A percentile compares a stretch with the other conserved stretches of the same genome.
phyloP scores from a whole-genome alignment of 2,797 vertebrate species.

The Gymnodraco acuticeps region DNA sequence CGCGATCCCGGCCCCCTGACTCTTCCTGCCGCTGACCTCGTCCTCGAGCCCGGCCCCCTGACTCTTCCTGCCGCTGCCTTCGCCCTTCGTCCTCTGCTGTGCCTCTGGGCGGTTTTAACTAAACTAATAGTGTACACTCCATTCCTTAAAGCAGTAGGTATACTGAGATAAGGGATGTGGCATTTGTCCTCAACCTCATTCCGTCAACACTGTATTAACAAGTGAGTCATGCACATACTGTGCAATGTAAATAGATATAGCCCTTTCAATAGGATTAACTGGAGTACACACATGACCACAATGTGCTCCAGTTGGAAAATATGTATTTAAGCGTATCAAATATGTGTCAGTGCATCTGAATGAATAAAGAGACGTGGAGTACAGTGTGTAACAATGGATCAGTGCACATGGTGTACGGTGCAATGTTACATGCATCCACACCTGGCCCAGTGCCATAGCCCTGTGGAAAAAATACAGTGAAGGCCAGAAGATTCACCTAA shows the following conservation, averaged over 20 bases:
- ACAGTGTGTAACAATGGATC: constrained; percentile 43
- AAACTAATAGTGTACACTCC: not conserved
- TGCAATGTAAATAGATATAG: constrained; percentile 1
- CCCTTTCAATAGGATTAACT: constrained; percentile 34
- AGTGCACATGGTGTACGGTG: constrained; percentile 19
- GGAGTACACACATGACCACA: constrained; percentile 17
- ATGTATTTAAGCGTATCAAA: constrained; percentile 31
- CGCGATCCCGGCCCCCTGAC: too few relatives aligned
- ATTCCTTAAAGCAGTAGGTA: not conserved
- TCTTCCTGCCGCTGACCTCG: too few relatives aligned
- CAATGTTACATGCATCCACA: constrained; percentile 25
- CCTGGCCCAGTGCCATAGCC: constrained; percentile 19
- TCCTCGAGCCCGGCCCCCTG: too few relatives aligned
- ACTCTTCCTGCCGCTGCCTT: too few relatives aligned
- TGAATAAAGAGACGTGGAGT: constrained; percentile 35
- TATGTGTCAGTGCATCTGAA: constrained; percentile 42
- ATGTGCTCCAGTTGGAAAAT: constrained; percentile 24
- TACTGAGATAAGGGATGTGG: not conserved
- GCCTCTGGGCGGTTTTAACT: too few relatives aligned
- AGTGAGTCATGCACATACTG: constrained; percentile 37
- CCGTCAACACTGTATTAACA: constrained; percentile 19
- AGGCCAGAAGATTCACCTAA: not conserved
- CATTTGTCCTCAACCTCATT: constrained; percentile 5
- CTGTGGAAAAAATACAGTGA: too few relatives aligned
- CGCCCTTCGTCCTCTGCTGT: too few relatives aligned